Percentiles rank a stretch among this genome's conserved stretches.
phyloP scores from a whole-genome alignment of 2,113 vertebrate species.

The Condylura cristata region DNA sequence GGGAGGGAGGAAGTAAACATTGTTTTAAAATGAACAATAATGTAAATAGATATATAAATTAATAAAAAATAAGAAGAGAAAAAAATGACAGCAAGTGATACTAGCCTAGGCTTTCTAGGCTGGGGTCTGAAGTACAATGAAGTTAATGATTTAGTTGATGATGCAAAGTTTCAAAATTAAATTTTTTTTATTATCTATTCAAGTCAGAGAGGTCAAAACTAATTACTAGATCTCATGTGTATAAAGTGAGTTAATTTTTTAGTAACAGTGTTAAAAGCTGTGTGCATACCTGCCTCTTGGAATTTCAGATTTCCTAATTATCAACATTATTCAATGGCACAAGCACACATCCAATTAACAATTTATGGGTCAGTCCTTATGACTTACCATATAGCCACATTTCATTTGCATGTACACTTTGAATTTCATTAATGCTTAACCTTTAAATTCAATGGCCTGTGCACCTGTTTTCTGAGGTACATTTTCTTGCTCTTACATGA shows the following conservation, averaged over 20 bases:
- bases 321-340: not conserved
- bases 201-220: not conserved
- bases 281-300: not conserved
- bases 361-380: not conserved
- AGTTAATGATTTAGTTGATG: not conserved
- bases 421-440: conserved; percentile 26
- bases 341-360: not conserved
- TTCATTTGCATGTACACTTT: conserved; percentile 42
- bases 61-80: too few species aligned
- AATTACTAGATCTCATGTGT: not conserved
- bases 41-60: too few species aligned
- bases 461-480: conserved; percentile 54
- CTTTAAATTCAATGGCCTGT: conserved; percentile 52
- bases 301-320: not conserved
- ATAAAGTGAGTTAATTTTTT: not conserved
- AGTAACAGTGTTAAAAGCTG: not conserved
- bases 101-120: not conserved
- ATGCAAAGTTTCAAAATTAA: not conserved
- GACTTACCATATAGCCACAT: not conserved
- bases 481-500: conserved; percentile 46
- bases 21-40: too few species aligned
- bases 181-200: conserved; percentile 37
- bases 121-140: not conserved
- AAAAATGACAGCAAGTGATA: not conserved
- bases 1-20: too few species aligned